Evolutionary conservation across 1,140 invertebrate genomes (phyloP), one percentile per base, ranked within the genome.

Genomic region (Anadara kagoshimensis): DNA sequence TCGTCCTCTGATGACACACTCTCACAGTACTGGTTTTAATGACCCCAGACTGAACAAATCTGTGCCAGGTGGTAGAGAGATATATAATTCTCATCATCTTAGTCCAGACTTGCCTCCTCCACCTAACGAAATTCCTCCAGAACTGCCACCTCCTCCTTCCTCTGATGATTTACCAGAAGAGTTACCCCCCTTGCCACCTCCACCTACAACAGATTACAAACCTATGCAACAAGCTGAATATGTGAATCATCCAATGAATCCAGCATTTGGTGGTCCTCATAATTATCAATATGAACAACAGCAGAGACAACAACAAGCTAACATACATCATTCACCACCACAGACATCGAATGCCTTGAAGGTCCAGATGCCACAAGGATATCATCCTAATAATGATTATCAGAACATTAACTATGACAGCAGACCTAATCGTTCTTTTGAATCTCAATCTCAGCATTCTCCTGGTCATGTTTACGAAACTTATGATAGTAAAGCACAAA

Each of bases 161-260:
- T 49, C 61, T 44, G 79, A 78, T n/a, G 77, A 82, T 22, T 18
- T 81, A 20, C 76, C 71, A n/a, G 85, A 87, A 36, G 82, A 85
- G 11, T 72, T 81, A 24, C 86, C 86, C 56, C 84, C 84, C 44
- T 69, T 84, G 29, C 83, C 83, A 10, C 86, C 84, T 56, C 85
- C 83, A 11, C 85, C 85, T 7, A 66, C 72, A 7, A 69, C 79
- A 45, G 82, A 82, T 24, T 78, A 77, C 26, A 26, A 51, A n/a
- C 51, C 36, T 36, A 45, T 26, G 14, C 18, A 36, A 20, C 62
- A 29, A n/a, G 12, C 29, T 36, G 29, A 36, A 36, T 36, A 36
- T 36, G 29, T 36, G 7, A 36, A 36, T 7, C 29, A 36, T 36
- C 61, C 74, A 59, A 51, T 82, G 45, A 80, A 85, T 24, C 79